Evolutionary conservation across 2,113 vertebrate genomes (phyloP), one percentile per base, ranked within the genome.

Genomic region (Pluvialis apricaria): DNA sequence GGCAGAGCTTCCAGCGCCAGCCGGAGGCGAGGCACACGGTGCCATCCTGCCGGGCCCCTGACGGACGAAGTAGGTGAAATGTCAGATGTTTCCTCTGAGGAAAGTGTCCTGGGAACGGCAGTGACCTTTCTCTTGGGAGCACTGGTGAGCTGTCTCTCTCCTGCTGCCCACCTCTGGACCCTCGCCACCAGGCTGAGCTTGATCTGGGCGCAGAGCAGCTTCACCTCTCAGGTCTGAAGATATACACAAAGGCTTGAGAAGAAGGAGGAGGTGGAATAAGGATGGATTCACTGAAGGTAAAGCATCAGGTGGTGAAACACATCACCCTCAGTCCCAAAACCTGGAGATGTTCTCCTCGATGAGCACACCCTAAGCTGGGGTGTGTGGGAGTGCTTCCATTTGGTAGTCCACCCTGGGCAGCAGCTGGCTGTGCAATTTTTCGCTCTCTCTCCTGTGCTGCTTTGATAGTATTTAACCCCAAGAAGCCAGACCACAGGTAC

Each of bases 11-110:
- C 28, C 47, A 32, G 24, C 1, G 1, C 25, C 38, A 25, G 26
- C 36, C 6, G 0, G 25, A 2, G 1, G 20, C 1, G 3, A 71
- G n/a, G 55, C 61, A 60, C 13, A 31, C 0, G 6, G 87, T 71
- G 25, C 32, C 79, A 51, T 28, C 44, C 82, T 32, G 16, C 13
- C 0, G 2, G 28, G 71, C 19, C 86, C 42, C 54, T 0, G 0
- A 22, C 0, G 0, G 66, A 38, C 0, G 3, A 38, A 42, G 25
- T 6, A 61, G 60, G 31, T 20, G 45, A 64, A 58, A 78, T 25
- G 31, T 25, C 72, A 82, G 54, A 40, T 1, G 1, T 38, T 76
- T 70, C 32, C 62, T 70, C 40, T 77, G 36, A 52, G 58, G 24
- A 14, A 68, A 60, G 22, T 21, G 18, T 55, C 75, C 82, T 61